Conservation (phyloP, 2,113 vertebrate genomes). For the Abramis brama region DNA sequence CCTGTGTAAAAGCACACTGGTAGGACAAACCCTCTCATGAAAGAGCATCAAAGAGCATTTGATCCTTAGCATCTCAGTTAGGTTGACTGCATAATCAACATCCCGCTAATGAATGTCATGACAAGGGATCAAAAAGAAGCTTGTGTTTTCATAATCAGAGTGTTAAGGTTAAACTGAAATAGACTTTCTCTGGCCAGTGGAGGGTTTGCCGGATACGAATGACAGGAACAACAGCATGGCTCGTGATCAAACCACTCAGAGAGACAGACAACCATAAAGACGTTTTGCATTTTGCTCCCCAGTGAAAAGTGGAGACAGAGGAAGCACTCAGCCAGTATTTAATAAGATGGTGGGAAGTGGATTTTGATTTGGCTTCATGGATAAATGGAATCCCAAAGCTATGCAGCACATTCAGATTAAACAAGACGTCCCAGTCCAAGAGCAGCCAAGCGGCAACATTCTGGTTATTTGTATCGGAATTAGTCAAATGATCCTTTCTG, state of each 20-base stretch:
- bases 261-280: slow-evolving; percentile 14
- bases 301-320: not conserved
- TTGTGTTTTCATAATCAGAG: slow-evolving; percentile 10
- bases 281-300: not conserved
- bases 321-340: slow-evolving; percentile 6
- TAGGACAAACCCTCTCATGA: not conserved
- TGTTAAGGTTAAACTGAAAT: not conserved
- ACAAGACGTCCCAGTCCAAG: not conserved
- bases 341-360: slow-evolving; percentile 13
- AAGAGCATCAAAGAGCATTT: slow-evolving; percentile 40
- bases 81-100: slow-evolving; percentile 27
- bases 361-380: not conserved
- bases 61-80: slow-evolving; percentile 20
- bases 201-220: not conserved
- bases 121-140: slow-evolving; percentile 36
- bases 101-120: not conserved
- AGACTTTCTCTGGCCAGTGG: not conserved
- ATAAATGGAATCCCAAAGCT: slow-evolving; percentile 11
- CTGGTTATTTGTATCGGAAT: slow-evolving; percentile 7
- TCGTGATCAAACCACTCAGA: not conserved
- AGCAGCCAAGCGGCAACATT: slow-evolving; percentile 17
- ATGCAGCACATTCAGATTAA: slow-evolving; percentile 10
- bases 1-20: not conserved
- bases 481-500: not conserved
- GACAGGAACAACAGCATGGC: not conserved